Base-by-base conservation (phyloP, 2,888 invertebrate species). In the Drosophila neotestacea region DNA sequence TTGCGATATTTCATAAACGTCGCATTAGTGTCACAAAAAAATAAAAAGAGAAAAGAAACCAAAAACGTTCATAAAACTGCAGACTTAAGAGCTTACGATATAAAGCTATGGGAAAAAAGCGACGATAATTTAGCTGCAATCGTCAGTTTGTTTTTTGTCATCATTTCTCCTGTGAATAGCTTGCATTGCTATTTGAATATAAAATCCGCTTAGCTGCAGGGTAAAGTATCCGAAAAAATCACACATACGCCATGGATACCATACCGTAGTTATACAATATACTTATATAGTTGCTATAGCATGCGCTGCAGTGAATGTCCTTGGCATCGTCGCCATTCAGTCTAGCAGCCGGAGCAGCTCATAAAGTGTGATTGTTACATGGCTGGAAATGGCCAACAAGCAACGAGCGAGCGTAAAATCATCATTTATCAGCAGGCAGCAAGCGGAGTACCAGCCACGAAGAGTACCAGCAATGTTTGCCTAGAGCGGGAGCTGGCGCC, bases 1-100 rank as follows among this genome's bases (percentile, higher is more conserved):
- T 63, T 61, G 71, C 59, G 73, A 74, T 85, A 62, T 89, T 89
- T 87, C 77, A 89, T 85, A 89, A 89, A 78, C 74, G 80, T 89
- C 89, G 80, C 74, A 89, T 86, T 86, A 86, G 80, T 82, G 88
- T 89, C 89, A 78, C 54, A 63, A 67, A 69, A 66, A 63, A 63
- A 67, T 68, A 66, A 63, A 64, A 46, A 11, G 47, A 47, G 16
- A 50, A 47, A 41, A 61, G 2, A 68, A 32, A 6, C 44, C 60
- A 77, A 48, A 77, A 88, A 52, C 42, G 73, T 61, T 80, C 78
- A 81, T 86, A 86, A 88, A 84, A 78, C 54, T 80, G 84, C 87
- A 83, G 84, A 80, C 70, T 84, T 88, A 88, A 75, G 72, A 71
- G 72, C 65, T 67, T 48, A 67, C 68, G 70, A 70, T 63, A 63